These are phyloP conservation scores for Aspidoscelis tigris DNA, from an alignment of 2,113 vertebrate genomes.

Conservation along the genomic window DNA sequence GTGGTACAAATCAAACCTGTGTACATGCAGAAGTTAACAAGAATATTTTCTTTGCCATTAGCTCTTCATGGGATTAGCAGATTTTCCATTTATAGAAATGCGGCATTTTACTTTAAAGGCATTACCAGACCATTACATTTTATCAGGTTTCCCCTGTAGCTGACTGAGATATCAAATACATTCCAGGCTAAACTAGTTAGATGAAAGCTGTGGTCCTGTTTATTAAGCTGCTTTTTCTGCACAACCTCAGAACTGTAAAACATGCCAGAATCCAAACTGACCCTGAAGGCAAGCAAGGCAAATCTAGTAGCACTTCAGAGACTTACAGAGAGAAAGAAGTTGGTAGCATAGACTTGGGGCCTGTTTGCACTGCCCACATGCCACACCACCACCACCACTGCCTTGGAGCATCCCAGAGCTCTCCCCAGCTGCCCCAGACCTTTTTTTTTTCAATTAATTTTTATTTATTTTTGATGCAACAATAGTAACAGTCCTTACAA, in stretches of 20 bases:
- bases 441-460: no score
- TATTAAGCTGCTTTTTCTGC: not conserved
- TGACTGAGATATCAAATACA: constrained; percentile 43
- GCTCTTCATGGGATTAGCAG: constrained; percentile 49
- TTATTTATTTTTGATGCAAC: no score
- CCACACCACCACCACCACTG: no score
- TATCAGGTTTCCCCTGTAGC: constrained; percentile 34
- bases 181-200: not conserved
- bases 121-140: constrained; percentile 38
- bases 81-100: constrained; percentile 62
- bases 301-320: no score
- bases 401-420: no score
- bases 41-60: constrained; percentile 61
- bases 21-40: constrained; percentile 5
- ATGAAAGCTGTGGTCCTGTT: not conserved
- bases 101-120: constrained; percentile 58
- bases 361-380: no score
- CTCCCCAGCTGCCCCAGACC: no score
- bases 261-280: no score
- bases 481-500: no score
- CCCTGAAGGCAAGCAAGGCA: no score
- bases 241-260: not conserved
- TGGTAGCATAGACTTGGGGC: no score
- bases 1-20: constrained; percentile 50
- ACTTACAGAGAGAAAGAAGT: no score